Conservation (phyloP, 2,113 vertebrate species). For the Cepphus grylle region DNA sequence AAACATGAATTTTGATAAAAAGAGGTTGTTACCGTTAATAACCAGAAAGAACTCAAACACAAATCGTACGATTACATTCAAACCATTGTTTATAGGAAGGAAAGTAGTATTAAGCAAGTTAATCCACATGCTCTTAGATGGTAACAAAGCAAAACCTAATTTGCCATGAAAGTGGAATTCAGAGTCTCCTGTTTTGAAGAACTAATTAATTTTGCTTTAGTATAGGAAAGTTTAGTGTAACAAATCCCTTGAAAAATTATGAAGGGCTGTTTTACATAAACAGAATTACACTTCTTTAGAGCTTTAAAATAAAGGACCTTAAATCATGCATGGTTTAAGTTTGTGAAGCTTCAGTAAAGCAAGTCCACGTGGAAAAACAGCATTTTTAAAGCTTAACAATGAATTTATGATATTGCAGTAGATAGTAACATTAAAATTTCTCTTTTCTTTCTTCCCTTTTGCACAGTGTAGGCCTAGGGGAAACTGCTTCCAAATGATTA, state of each 20-base stretch:
- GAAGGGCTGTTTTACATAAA: not conserved
- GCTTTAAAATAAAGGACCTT: not conserved
- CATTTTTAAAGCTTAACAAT: not conserved
- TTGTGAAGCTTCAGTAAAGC: not conserved
- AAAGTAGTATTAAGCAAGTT: constrained; percentile 2
- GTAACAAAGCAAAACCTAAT: constrained; percentile 12
- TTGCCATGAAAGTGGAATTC: constrained; percentile 20
- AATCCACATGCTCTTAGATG: not conserved
- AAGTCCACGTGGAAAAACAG: not conserved
- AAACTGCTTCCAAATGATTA: not conserved
- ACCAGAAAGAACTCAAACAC: not conserved
- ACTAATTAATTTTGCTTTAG: constrained; percentile 31
- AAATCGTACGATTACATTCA: not conserved
- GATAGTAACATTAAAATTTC: not conserved
- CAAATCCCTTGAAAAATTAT: constrained; percentile 3
- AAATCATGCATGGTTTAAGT: not conserved
- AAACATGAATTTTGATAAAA: not conserved
- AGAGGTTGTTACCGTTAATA: not conserved
- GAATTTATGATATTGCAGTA: not conserved
- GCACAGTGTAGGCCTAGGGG: not conserved
- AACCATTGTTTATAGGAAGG: not conserved
- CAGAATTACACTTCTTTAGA: not conserved
- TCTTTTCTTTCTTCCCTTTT: not conserved
- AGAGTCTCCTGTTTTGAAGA: not conserved
- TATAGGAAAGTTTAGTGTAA: not conserved